Percentiles rank a stretch among this genome's conserved stretches.
Conservation (phyloP, 2,797 vertebrate species). For the Myotis findleyi region DNA sequence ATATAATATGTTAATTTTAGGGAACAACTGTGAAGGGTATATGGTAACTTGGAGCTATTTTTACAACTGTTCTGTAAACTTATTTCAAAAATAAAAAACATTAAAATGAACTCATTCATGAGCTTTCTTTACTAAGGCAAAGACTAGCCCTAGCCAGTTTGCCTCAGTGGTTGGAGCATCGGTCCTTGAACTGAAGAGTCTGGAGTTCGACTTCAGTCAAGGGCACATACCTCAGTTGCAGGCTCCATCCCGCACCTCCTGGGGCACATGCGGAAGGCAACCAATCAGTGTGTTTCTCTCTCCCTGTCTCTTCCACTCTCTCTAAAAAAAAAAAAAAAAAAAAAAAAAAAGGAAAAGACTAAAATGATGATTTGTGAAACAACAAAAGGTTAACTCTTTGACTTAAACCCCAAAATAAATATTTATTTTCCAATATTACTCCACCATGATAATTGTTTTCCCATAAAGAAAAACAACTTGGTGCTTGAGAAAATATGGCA, state of each 20-base stretch:
- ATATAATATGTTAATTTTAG: constrained; percentile 9
- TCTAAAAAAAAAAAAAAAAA: too few relatives aligned
- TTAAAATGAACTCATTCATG: not conserved
- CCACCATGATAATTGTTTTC: not conserved
- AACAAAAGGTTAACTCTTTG: constrained; percentile 28
- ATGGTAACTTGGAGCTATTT: not conserved
- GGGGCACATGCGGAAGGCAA: too few relatives aligned
- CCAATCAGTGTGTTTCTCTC: too few relatives aligned
- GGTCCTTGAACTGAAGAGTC: too few relatives aligned
- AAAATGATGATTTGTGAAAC: constrained; percentile 35
- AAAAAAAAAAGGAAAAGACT: not conserved
- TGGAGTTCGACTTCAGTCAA: too few relatives aligned
- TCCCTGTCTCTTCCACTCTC: too few relatives aligned
- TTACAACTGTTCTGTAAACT: not conserved
- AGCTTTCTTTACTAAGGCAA: constrained; percentile 20
- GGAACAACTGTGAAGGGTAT: not conserved
- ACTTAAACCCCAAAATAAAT: not conserved
- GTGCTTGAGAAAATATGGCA: not conserved
- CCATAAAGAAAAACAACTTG: not conserved
- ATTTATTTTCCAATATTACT: not conserved
- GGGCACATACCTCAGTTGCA: too few relatives aligned
- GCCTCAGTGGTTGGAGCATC: too few relatives aligned
- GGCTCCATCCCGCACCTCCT: too few relatives aligned
- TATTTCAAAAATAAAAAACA: constrained; percentile 11
- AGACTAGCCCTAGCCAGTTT: not conserved